Conservation (phyloP, 1,140 invertebrate genomes). For the Dendroctonus valens region DNA sequence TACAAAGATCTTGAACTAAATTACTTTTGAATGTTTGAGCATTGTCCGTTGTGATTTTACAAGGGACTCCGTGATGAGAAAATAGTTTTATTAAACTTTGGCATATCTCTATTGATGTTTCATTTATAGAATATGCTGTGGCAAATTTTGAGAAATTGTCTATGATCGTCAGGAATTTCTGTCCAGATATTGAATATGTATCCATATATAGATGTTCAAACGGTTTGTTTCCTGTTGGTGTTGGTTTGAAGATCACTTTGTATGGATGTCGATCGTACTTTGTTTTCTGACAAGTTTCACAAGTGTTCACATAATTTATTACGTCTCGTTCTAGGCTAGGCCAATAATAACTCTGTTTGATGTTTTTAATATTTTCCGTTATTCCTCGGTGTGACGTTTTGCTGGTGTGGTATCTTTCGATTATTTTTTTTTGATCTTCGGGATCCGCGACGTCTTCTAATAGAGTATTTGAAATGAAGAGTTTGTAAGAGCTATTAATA, state of each 20-base stretch:
- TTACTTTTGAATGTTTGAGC: too few species aligned
- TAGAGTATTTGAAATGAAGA: conserved; percentile 12
- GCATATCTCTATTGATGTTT: too few species aligned
- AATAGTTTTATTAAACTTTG: too few species aligned
- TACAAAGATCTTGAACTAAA: too few species aligned
- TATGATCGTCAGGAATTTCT: too few species aligned
- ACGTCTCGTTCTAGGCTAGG: not conserved
- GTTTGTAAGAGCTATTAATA: conserved; percentile 1
- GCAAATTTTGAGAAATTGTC: too few species aligned
- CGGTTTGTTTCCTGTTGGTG: conserved; percentile 8
- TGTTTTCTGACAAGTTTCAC: not conserved
- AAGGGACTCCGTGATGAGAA: too few species aligned
- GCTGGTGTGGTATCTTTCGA: conserved; percentile 3
- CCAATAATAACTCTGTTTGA: conserved; percentile 7
- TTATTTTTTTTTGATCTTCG: conserved; percentile 2
- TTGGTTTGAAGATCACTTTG: conserved; percentile 15
- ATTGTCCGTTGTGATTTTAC: too few species aligned
- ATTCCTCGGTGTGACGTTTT: conserved; percentile 16
- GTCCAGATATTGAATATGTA: too few species aligned
- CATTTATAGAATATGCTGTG: too few species aligned
- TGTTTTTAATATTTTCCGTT: not conserved
- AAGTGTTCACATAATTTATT: not conserved
- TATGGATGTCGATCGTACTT: conserved; percentile 19
- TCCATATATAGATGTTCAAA: conserved; percentile 4
- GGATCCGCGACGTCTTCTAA: conserved; percentile 1